A percentile compares a stretch with the other conserved stretches of the same genome.
Conservation (phyloP, 2,113 vertebrate species). For the Oxyruncus cristatus region DNA sequence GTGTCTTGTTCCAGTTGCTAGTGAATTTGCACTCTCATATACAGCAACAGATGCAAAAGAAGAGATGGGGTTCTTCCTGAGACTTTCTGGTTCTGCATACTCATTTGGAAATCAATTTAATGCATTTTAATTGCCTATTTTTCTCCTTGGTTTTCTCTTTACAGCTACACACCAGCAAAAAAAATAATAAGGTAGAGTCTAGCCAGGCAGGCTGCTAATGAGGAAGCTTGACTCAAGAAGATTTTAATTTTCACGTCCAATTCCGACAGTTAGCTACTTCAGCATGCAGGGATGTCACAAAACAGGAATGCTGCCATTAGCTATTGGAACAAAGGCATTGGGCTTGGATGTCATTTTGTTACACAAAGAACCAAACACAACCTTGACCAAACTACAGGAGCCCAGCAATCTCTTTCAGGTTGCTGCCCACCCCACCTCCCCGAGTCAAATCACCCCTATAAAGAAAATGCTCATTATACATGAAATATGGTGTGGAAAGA, state of each 20-base stretch:
- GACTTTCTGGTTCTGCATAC: constrained; percentile 17
- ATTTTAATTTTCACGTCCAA: constrained; percentile 56
- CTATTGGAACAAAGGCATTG: background rate
- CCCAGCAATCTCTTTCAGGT: background rate
- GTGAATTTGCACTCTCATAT: background rate
- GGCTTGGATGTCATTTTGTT: background rate
- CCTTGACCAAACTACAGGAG: background rate
- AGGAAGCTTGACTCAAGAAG: constrained; percentile 27
- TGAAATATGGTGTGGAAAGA: background rate
- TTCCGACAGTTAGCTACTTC: too few species aligned
- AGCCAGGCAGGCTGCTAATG: constrained; percentile 49
- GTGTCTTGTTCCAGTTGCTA: background rate
- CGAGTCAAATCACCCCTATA: background rate
- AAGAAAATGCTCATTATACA: background rate
- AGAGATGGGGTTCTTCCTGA: constrained; percentile 12
- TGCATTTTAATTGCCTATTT: constrained; percentile 68
- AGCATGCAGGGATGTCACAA: background rate
- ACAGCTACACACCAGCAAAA: constrained; percentile 33
- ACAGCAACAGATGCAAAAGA: background rate
- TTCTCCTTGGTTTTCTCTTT: constrained; percentile 56
- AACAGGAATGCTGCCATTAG: background rate
- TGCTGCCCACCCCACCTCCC: background rate
- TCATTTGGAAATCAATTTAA: constrained; percentile 60
- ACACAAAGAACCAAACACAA: background rate
- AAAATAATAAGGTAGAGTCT: constrained; percentile 51